These are phyloP conservation scores for Nephrotoma appendiculata DNA, from an alignment of 2,888 invertebrate genomes.

Conservation along the genomic window DNA sequence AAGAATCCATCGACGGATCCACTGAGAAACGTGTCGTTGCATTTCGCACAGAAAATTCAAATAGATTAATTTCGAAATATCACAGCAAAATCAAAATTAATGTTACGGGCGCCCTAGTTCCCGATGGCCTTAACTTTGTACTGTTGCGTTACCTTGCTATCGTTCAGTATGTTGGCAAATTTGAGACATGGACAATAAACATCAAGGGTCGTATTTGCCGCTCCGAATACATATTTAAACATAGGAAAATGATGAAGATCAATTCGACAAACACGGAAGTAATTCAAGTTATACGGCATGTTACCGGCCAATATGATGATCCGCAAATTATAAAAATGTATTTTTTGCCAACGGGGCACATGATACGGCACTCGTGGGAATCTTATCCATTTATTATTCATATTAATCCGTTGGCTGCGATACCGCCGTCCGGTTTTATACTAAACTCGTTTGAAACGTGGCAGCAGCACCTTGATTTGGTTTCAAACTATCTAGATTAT, in stretches of 20 bases:
- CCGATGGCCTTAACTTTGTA: conserved; percentile 25
- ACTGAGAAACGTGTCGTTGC: background rate
- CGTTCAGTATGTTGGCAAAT: conserved; percentile 20
- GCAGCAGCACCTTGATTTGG: conserved; percentile 9
- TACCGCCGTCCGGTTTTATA: background rate
- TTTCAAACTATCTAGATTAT: conserved; percentile 9
- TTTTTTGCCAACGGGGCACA: conserved; percentile 9
- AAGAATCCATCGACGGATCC: background rate
- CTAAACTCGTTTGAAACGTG: conserved; percentile 6
- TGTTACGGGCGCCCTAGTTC: conserved; percentile 18
- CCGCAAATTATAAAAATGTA: conserved; percentile 9
- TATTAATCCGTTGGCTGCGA: conserved; percentile 6
- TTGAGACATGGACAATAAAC: conserved; percentile 23
- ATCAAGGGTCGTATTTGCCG: conserved; percentile 16
- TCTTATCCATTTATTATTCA: conserved; percentile 9
- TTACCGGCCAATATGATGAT: background rate
- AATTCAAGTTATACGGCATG: background rate
- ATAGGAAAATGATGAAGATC: background rate
- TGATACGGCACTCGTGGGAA: conserved; percentile 9
- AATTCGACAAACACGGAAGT: background rate
- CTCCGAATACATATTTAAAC: background rate
- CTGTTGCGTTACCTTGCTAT: conserved; percentile 23
- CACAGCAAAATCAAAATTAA: conserved; percentile 1
- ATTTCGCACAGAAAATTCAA: background rate
- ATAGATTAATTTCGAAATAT: background rate